Percentiles rank a stretch among this genome's conserved stretches.
Conservation (phyloP, 1,140 invertebrate species). For the Bombus waltoni region DNA sequence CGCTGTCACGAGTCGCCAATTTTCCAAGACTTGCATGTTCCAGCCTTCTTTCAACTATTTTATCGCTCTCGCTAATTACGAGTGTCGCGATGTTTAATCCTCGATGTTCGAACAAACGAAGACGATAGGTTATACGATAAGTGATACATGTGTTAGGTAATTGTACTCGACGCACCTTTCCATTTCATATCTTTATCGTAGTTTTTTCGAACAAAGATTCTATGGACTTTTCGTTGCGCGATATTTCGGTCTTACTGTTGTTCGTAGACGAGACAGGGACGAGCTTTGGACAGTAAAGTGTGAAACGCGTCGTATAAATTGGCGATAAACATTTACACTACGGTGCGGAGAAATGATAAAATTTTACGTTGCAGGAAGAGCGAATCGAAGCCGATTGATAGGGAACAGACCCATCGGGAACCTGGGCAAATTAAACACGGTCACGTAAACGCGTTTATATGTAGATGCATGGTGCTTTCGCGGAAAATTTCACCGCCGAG, state of each 20-base stretch:
- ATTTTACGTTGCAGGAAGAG: neutral
- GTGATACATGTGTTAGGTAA: no score
- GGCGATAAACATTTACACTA: neutral
- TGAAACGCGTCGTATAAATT: neutral
- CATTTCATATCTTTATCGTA: no score
- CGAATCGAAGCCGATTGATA: neutral
- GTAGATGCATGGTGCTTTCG: neutral
- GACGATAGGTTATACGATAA: no score
- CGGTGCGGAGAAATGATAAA: neutral
- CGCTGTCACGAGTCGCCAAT: neutral
- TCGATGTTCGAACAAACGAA: neutral
- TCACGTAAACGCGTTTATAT: conserved; percentile 35
- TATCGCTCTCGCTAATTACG: neutral
- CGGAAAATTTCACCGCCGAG: neutral
- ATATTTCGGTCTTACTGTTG: no score
- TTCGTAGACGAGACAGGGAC: neutral
- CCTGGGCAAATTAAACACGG: conserved; percentile 18
- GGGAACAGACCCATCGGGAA: neutral
- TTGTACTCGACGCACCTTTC: no score
- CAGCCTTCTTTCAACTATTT: no score
- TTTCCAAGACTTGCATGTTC: neutral
- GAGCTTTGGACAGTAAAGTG: neutral
- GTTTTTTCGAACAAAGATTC: no score
- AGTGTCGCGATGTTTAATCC: neutral
- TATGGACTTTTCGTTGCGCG: no score